Base-by-base conservation (phyloP, 2,888 invertebrate genomes). In the Andrena bicolor region DNA sequence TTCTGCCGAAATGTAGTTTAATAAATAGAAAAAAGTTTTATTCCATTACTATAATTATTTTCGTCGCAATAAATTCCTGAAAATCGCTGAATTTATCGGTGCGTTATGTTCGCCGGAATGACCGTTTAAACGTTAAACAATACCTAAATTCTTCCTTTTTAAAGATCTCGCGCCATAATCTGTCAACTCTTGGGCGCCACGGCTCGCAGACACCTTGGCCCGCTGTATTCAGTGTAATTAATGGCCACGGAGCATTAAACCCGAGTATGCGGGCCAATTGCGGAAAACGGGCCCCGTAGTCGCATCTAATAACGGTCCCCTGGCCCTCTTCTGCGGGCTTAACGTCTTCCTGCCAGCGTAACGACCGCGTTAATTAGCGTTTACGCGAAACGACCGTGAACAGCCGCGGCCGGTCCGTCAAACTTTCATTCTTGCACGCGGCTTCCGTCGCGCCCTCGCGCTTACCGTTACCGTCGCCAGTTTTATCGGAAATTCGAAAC, bases 311-410 rank as follows among this genome's bases (percentile, higher is more conserved):
- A 86, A 86, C 81, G 83, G 79, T 83, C 71, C 66, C 41, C 23
- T 28, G 58, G 70, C 71, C 53, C 49, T 66, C 76, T 53, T 41
- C 73, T 63, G 41, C 53, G 61, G 51, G 7, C 7, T 48, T 48
- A 56, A 70, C 76, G 48, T 75, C 76, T 78, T 63, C 56, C 68
- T 30, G 66, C 35, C 41, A 10, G 64, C 73, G 75, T 72, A 85
- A 87, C 83, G 80, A 85, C 78, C 76, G 76, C 63, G 82, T 82
- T 88, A 85, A 88, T 88, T 85, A 89, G 66, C 80, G 85, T 82
- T 85, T 85, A 64, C 73, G 71, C 60, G 79, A 75, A 64, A 32
- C 72, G 77, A 83, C 77, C 81, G 76, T 81, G 77, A 84, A 74
- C 65, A 69, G 69, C 53, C 64, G 53, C 53, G 51, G 48, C 58